Evolutionary conservation across 2,797 vertebrate species (phyloP).

Genomic region (Benthosema pterotum): DNA sequence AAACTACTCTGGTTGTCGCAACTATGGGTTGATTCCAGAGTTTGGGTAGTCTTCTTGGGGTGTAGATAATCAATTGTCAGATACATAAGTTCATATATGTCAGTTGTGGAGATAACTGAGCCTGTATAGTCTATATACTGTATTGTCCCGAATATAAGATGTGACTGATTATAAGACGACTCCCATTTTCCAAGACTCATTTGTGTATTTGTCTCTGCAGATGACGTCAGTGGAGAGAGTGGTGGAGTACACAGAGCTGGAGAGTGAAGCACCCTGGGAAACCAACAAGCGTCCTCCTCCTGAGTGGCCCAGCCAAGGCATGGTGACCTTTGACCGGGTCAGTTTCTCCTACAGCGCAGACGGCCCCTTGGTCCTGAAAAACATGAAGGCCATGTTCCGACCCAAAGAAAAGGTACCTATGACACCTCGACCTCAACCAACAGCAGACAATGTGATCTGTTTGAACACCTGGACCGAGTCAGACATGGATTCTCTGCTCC

Average conservation of each 20-base stretch:
- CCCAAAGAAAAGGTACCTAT: conserved; percentile 92
- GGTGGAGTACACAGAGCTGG: conserved; percentile 91
- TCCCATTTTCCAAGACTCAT: no score
- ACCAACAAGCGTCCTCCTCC: conserved; percentile 81
- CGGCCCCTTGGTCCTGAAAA: conserved; percentile 88
- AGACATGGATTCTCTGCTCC: not conserved
- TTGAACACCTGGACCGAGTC: not conserved
- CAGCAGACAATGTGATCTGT: no score
- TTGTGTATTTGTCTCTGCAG: conserved; percentile 48
- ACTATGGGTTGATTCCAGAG: no score
- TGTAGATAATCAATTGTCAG: no score
- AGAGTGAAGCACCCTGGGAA: conserved; percentile 93
- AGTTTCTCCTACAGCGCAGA: conserved; percentile 89
- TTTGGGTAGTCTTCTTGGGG: no score
- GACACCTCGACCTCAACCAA: no score
- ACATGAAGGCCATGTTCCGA: conserved; percentile 86
- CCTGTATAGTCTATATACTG: no score
- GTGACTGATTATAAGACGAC: no score
- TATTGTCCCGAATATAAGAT: no score
- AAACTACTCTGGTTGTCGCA: no score
- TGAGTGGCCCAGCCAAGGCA: conserved; percentile 88
- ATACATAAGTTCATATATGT: no score
- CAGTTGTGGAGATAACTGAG: no score
- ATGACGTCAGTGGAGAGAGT: conserved; percentile 96
- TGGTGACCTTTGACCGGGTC: conserved; percentile 90